These are phyloP conservation scores for Pionites leucogaster DNA, from an alignment of 2,113 vertebrate genomes.

Conservation along the genomic window DNA sequence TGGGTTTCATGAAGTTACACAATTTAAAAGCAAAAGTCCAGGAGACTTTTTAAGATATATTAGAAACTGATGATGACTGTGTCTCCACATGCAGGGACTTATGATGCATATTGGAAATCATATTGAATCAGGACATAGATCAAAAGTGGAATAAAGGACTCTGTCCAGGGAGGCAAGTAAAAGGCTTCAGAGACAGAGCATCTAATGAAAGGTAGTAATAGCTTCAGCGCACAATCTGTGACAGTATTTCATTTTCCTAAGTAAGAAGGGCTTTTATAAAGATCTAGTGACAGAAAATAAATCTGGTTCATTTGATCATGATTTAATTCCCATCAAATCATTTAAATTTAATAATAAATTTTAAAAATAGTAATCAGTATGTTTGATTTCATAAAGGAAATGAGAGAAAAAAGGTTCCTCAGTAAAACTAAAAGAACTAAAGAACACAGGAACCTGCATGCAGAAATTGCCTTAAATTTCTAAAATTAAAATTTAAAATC, in stretches of 20 bases:
- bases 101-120: not conserved
- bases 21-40: not conserved
- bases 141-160: not conserved
- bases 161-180: not conserved
- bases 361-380: not conserved
- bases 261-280: not conserved
- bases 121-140: not conserved
- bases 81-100: not conserved
- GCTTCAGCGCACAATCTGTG: not conserved
- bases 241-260: not conserved
- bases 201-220: not conserved
- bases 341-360: not conserved
- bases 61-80: not conserved
- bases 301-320: not conserved
- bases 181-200: not conserved
- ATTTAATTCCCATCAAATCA: not conserved
- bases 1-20: not conserved
- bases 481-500: not conserved
- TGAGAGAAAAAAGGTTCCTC: not conserved
- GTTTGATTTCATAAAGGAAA: not conserved
- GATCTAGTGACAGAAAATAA: not conserved
- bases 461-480: not conserved
- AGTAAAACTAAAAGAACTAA: not conserved
- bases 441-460: not conserved
- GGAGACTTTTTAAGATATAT: not conserved